phyloP scores from a whole-genome alignment of 2,797 vertebrate species.

The Cossypha niveicapilla region DNA sequence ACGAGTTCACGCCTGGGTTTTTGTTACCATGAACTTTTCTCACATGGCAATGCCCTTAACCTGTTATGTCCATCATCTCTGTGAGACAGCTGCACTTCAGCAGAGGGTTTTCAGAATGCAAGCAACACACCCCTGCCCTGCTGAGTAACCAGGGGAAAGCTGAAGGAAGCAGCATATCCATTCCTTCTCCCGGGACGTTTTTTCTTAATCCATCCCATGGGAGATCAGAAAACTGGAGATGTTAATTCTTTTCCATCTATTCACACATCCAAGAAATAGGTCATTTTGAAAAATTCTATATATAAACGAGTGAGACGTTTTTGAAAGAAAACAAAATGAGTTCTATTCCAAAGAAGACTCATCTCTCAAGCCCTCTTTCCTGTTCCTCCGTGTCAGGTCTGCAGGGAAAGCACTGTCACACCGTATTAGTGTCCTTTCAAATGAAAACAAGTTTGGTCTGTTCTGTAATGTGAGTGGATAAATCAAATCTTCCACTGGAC shows the following conservation, averaged over 20 bases:
- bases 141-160: neutral
- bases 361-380: neutral
- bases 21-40: neutral
- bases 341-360: neutral
- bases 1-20: neutral
- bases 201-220: neutral
- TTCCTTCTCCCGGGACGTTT: neutral
- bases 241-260: neutral
- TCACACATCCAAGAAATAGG: neutral
- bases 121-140: neutral
- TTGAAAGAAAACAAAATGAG: constrained; percentile 24
- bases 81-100: constrained; percentile 5
- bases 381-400: neutral
- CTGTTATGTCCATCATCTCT: constrained; percentile 41
- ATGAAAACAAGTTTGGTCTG: neutral
- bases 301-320: neutral
- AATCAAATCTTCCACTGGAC: neutral
- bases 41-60: neutral
- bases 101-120: neutral
- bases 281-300: neutral
- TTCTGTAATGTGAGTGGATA: neutral
- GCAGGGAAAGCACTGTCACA: neutral
- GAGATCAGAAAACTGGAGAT: neutral
- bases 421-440: neutral
- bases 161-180: neutral